Evolutionary conservation across 2,113 vertebrate genomes (phyloP), one percentile per base, ranked within the genome.

Genomic region (Anas platyrhynchos): DNA sequence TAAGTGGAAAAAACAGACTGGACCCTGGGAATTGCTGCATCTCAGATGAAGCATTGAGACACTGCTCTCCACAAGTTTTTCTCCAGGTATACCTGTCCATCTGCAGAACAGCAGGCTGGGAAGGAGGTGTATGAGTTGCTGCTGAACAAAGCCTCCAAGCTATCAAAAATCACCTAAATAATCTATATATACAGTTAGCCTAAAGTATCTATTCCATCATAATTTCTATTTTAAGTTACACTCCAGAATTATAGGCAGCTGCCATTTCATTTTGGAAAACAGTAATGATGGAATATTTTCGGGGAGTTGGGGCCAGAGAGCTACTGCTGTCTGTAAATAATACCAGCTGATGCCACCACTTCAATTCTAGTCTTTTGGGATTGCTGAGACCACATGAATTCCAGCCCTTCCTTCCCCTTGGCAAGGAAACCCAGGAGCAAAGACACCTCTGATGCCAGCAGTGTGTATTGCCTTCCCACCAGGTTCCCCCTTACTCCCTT

Each of bases 311-410:
- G 11, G 8, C 25, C 43, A 32, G 65, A 89, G 56, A 88, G 18
- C 11, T 86, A 11, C 43, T 73, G 38, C 48, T 18, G 25, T 67
- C 74, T 44, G 17, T 72, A 90, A 86, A 81, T 74, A 84, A 81
- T 15, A 74, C 54, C 56, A 86, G 56, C 50, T 34, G 27, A 77
- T 61, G 26, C 11, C 2, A 2, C 11, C 0, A 0, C n/a, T 88
- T 50, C 2, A 3, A 80, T 71, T 88, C 23, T 18, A 59, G n/a
- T 58, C 58, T 72, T 81, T 55, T 83, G n/a, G 21, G 27, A 72
- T 7, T 41, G 18, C 50, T 41, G 27, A 89, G 93, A 61, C 1
- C 56, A 73, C 46, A 34, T 76, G 54, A 13, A 77, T 83, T 86
- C 61, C 46, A 78, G 43, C 5, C 8, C 21, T 56, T 76, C 38